Evolutionary conservation across 1,140 invertebrate genomes (phyloP).

Genomic region (Macrobrachium rosenbergii): DNA sequence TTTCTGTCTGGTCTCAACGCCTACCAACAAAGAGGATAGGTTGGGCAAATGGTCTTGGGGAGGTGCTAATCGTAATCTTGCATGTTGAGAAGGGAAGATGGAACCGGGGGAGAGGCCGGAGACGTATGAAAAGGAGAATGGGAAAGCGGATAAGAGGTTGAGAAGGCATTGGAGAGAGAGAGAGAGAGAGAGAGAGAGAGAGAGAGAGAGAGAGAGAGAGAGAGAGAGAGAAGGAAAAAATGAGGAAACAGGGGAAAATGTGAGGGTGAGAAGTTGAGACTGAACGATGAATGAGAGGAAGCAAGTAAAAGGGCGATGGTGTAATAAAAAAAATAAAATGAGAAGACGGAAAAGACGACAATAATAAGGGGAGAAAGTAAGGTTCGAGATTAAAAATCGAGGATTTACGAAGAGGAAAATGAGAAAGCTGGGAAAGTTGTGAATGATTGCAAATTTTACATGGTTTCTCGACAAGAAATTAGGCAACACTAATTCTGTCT

Average conservation of each 20-base stretch:
- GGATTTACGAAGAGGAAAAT: not conserved
- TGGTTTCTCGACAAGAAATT: too few relatives aligned
- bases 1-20: too few relatives aligned
- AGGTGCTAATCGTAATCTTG: too few relatives aligned
- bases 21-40: too few relatives aligned
- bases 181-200: not conserved
- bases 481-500: too few relatives aligned
- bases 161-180: not conserved
- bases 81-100: not conserved
- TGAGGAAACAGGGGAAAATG: not conserved
- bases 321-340: too few relatives aligned
- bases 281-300: not conserved
- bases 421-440: not conserved
- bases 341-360: not conserved
- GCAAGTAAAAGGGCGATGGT: not conserved
- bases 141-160: not conserved
- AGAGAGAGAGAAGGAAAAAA: not conserved
- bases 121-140: not conserved
- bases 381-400: not conserved
- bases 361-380: conserved; percentile 1
- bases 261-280: not conserved
- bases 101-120: not conserved
- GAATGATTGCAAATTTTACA: too few relatives aligned
- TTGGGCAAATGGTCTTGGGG: too few relatives aligned
- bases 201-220: not conserved